These are phyloP conservation scores for Todus mexicanus DNA, from an alignment of 2,797 vertebrate genomes.

Conservation along the genomic window DNA sequence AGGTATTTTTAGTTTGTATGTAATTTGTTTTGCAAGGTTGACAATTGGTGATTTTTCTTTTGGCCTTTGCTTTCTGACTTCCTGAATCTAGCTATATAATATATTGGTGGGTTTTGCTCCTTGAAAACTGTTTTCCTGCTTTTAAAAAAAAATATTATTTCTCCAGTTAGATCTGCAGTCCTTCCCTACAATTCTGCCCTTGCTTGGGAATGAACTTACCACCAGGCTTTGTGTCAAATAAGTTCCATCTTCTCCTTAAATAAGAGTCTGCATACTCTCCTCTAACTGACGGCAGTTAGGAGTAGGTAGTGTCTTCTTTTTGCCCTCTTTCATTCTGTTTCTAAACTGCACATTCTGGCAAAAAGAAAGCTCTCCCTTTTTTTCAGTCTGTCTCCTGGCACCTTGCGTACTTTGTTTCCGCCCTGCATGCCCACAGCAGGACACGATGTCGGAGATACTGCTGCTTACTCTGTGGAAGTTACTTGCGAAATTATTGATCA, in stretches of 20 bases:
- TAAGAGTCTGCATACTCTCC: not conserved
- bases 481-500: not conserved
- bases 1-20: not conserved
- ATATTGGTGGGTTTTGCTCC: not conserved
- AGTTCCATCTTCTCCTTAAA: not conserved
- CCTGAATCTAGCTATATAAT: not conserved
- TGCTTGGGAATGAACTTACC: not conserved
- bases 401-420: not conserved
- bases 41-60: not conserved
- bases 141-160: not conserved
- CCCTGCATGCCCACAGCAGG: not conserved
- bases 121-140: not conserved
- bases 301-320: not conserved
- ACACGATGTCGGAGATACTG: not conserved
- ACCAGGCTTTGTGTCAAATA: not conserved
- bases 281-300: not conserved
- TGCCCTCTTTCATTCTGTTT: not conserved
- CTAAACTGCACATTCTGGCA: not conserved
- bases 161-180: not conserved
- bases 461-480: not conserved
- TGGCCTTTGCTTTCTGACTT: not conserved
- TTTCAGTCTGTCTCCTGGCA: not conserved
- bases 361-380: not conserved
- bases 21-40: not conserved
- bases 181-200: not conserved